A percentile compares a stretch with the other conserved stretches of the same genome.
Conservation (phyloP, 2,797 vertebrate genomes). For the Melanotaenia boesemani region DNA sequence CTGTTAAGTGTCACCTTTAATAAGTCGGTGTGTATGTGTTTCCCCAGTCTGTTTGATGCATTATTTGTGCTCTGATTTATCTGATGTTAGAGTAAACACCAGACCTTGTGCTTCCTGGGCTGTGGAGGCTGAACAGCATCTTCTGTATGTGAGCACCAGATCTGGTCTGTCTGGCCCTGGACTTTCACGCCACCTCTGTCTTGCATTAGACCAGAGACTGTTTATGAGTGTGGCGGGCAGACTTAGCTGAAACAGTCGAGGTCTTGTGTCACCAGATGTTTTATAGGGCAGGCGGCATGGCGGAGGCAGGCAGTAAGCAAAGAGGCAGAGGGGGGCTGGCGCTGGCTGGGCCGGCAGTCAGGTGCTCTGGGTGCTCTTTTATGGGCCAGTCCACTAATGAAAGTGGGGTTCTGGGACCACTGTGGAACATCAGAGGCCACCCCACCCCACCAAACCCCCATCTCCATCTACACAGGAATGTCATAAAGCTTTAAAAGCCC, state of each 20-base stretch:
- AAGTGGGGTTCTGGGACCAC: slow-evolving; percentile 86
- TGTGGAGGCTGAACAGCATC: slow-evolving; percentile 34
- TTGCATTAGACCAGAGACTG: slow-evolving; percentile 74
- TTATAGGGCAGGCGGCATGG: slow-evolving; percentile 73
- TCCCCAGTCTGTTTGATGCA: slow-evolving; percentile 70
- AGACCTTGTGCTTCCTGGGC: slow-evolving; percentile 40
- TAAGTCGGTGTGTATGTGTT: slow-evolving; percentile 47
- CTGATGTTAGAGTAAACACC: slow-evolving; percentile 65
- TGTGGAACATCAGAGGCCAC: slow-evolving; percentile 92
- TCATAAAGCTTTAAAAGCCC: slow-evolving; percentile 92
- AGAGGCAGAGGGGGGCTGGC: slow-evolving; percentile 45
- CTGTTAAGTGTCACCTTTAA: slow-evolving; percentile 61
- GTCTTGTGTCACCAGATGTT: slow-evolving; percentile 82
- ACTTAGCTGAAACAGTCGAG: slow-evolving; percentile 75
- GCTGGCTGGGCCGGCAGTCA: slow-evolving; percentile 87
- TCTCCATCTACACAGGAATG: slow-evolving; percentile 89
- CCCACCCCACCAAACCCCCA: slow-evolving; percentile 83
- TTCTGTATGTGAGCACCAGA: slow-evolving; percentile 30
- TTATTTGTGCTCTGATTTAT: slow-evolving; percentile 74
- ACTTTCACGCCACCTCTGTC: slow-evolving; percentile 67
- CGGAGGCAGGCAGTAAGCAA: slow-evolving; percentile 71
- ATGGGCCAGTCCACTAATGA: slow-evolving; percentile 88
- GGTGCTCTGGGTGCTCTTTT: slow-evolving; percentile 87
- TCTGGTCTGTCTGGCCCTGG: slow-evolving; percentile 47
- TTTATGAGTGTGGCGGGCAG: slow-evolving; percentile 71